Evolutionary conservation across 2,797 vertebrate genomes (phyloP), one percentile per base, ranked within the genome.

Genomic region (Micropoecilia bifurca): DNA sequence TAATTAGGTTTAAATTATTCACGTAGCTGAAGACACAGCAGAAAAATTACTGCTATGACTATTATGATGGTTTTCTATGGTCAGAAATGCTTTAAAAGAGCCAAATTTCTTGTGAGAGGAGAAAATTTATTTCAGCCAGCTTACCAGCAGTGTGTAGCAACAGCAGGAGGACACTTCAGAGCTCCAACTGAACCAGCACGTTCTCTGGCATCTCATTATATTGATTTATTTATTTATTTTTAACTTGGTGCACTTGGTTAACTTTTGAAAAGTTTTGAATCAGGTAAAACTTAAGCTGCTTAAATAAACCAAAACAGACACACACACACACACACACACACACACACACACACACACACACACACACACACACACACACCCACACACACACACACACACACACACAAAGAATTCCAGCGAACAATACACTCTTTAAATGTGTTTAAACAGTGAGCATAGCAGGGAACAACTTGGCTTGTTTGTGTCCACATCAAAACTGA

Each of bases 401-500:
- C 69, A 20, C 25, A 46, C 6, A 69, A 69, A 25, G 39, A 13
- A 59, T 3, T 33, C 28, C 46, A 25, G 30, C 28, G n/a, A 78
- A 20, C 71, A 45, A 69, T 6, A 57, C 50, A 16, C 48, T 53
- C 39, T 72, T 78, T 83, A 81, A 71, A 76, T 63, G 61, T 55
- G 66, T 77, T 83, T 36, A 78, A 81, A 83, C 86, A 90, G 84
- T 77, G 76, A 82, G 87, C 81, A 69, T 75, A 41, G 83, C 45
- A 16, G 71, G 71, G 78, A 87, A 85, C 86, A 86, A 87, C 89
- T 91, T 84, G 76, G 85, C 74, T 89, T 90, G 88, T 92, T 93
- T 90, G 87, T 90, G 89, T 91, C 90, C 86, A 90, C 88, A 92
- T 93, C 85, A 85, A 91, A 92, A 93, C 76, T 87, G 59, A 87